Evolutionary conservation across 2,888 invertebrate genomes (phyloP).

Genomic region (Drosophila koepferae): DNA sequence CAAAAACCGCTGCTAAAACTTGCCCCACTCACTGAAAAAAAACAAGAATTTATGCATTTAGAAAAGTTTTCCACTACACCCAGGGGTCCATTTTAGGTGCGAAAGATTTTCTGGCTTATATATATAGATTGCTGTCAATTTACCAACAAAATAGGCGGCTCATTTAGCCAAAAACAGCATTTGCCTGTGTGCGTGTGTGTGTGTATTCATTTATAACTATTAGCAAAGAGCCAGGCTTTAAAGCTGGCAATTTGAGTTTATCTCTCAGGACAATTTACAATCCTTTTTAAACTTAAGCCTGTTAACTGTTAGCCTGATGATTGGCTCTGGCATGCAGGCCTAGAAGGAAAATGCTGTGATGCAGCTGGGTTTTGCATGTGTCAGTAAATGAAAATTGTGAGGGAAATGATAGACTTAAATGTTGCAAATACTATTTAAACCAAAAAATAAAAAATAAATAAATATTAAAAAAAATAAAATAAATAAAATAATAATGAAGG

Average conservation of each 20-base stretch:
- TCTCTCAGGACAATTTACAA: background rate
- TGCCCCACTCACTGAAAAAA: conserved; percentile 6
- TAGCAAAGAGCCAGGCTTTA: conserved; percentile 1
- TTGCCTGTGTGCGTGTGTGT: conserved; percentile 1
- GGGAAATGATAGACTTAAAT: background rate
- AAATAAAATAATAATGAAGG: no score
- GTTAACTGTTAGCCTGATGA: conserved; percentile 28
- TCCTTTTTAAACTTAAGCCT: conserved; percentile 8
- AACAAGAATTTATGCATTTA: conserved; percentile 67
- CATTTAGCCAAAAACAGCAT: conserved; percentile 14
- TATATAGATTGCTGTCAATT: conserved; percentile 55
- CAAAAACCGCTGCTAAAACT: conserved; percentile 47
- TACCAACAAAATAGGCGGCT: conserved; percentile 34
- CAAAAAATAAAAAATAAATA: no score
- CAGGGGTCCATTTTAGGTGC: conserved; percentile 66
- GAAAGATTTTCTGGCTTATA: conserved; percentile 32
- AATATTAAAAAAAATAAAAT: no score
- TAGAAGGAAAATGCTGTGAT: conserved; percentile 13
- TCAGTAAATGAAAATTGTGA: background rate
- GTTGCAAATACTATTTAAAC: background rate
- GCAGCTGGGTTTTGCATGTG: conserved; percentile 11
- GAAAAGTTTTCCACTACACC: conserved; percentile 75
- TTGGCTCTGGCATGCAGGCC: conserved; percentile 25
- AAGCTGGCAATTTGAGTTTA: background rate
- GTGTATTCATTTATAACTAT: background rate